Base-by-base conservation (phyloP, 1,140 invertebrate species). In the Scaptomyza pallida region DNA sequence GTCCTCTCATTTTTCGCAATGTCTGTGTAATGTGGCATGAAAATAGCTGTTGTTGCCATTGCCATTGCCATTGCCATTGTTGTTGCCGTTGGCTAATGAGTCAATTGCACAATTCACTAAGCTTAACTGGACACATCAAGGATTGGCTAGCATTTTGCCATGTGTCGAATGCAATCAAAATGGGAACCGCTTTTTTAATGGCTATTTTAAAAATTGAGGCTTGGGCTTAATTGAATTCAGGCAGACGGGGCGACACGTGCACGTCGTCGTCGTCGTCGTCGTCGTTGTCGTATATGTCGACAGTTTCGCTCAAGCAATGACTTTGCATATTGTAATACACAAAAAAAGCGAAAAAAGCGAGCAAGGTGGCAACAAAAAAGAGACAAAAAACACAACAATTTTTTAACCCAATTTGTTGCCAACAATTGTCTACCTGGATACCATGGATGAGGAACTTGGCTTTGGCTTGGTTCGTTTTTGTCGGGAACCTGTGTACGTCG, bases 351-450 rank as follows among this genome's bases (percentile, higher is more conserved):
- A n/a, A n/a, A n/a, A n/a, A n/a, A n/a, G n/a, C n/a, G n/a, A n/a
- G n/a, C n/a, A n/a, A n/a, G n/a, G n/a, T n/a, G n/a, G n/a, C n/a
- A n/a, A n/a, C n/a, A n/a, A n/a, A n/a, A n/a, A n/a, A n/a, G n/a
- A n/a, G n/a, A n/a, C n/a, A n/a, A n/a, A n/a, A 23, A 23, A 23
- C 21, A 26, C 23, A 6, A 6, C 23, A 51, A 44, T 40, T 50
- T n/a, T 43, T 51, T 64, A 71, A 71, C 68, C 68, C 61, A 71
- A 64, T 64, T 71, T 64, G 44, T 19, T 64, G 61, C 43, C 68
- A 44, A 26, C 23, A n/a, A n/a, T n/a, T n/a, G n/a, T n/a, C n/a
- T n/a, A n/a, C n/a, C n/a, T n/a, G n/a, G n/a, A n/a, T n/a, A n/a
- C n/a, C n/a, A n/a, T 26, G 23, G 1, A 26, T 26, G 5, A 5